Conservation (phyloP, 2,888 invertebrate species). For the Lathronympha strigana region DNA sequence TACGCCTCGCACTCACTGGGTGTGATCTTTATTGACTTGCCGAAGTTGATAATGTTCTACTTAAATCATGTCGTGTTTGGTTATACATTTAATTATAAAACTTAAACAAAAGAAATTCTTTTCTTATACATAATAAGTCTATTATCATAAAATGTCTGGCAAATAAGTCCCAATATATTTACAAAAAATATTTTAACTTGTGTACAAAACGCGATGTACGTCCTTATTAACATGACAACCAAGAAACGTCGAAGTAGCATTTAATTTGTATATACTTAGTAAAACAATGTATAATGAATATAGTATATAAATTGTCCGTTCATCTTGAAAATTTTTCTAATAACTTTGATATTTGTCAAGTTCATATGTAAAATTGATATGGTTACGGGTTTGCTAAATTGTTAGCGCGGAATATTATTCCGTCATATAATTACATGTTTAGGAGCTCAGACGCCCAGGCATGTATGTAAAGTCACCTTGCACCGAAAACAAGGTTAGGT, state of each 20-base stretch:
- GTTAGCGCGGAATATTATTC: conserved; percentile 71
- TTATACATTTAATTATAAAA: conserved; percentile 11
- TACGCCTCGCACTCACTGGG: neutral
- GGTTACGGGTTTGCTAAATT: conserved; percentile 66
- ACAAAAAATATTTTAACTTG: conserved; percentile 55
- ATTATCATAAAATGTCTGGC: conserved; percentile 35
- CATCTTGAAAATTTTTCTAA: conserved; percentile 28
- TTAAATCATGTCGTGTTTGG: neutral
- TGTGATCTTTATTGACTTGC: conserved; percentile 17
- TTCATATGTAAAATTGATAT: conserved; percentile 76
- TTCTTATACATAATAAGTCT: conserved; percentile 16
- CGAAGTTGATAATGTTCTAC: conserved; percentile 2
- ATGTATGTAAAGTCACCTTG: conserved; percentile 82
- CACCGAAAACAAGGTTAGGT: conserved; percentile 76
- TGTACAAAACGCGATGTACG: conserved; percentile 56
- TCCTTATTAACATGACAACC: conserved; percentile 56
- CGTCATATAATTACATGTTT: conserved; percentile 79
- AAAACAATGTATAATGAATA: conserved; percentile 40
- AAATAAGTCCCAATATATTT: conserved; percentile 50
- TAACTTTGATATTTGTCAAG: conserved; percentile 37
- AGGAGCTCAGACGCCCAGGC: conserved; percentile 79
- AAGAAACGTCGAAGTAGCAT: conserved; percentile 31
- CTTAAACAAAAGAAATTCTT: conserved; percentile 8
- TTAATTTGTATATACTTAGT: conserved; percentile 28
- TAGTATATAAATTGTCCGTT: conserved; percentile 34